Evolutionary conservation across 2,797 vertebrate species (phyloP), one percentile per base, ranked within the genome.

Genomic region (Trachops cirrhosus): DNA sequence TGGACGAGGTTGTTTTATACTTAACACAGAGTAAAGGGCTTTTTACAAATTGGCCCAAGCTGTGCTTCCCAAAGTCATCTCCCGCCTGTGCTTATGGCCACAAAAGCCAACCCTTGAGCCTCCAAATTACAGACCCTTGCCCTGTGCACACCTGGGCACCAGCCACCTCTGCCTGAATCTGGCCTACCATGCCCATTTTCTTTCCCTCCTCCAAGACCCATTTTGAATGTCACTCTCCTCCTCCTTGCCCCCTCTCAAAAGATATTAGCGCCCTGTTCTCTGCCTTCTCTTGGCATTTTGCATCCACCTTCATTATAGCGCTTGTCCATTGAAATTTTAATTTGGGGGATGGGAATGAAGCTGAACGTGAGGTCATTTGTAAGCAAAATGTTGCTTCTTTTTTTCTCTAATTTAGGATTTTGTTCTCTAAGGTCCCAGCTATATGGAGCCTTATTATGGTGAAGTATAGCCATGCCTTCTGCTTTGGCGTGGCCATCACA

Each of bases 371-470:
- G 86, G 39, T 70, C n/a, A 71, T 92, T 78, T 82, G 48, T 79
- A 59, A 79, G 64, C 50, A 80, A 54, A 46, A 68, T 9, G 4
- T 50, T 79, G 48, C 37, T 52, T 73, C 24, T 46, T 34, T 59
- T 59, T 80, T 34, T 64, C 37, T 89, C 22, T 94, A 59, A 73
- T 52, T 92, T 74, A 79, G n/a, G 46, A 39, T 86, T 89, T 86
- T 84, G 37, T 83, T 93, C 39, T 46, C 70, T 41, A 48, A 83
- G 59, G 24, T 44, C 44, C 44, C 12, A 46, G 74, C n/a, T 80
- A 1, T 32, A 1, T 34, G 82, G 67, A 52, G 57, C 37, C 52
- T 95, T 46, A 64, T 11, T 22, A 26, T 32, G 77, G 46, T 44
- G 77, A 90, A 67, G 48, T 11, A 8, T 9, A 57, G 41, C 39